Percentiles rank a stretch among this genome's conserved stretches.
These are phyloP conservation scores for Ostrea edulis DNA, from an alignment of 1,140 invertebrate genomes.

Conservation along the genomic window DNA sequence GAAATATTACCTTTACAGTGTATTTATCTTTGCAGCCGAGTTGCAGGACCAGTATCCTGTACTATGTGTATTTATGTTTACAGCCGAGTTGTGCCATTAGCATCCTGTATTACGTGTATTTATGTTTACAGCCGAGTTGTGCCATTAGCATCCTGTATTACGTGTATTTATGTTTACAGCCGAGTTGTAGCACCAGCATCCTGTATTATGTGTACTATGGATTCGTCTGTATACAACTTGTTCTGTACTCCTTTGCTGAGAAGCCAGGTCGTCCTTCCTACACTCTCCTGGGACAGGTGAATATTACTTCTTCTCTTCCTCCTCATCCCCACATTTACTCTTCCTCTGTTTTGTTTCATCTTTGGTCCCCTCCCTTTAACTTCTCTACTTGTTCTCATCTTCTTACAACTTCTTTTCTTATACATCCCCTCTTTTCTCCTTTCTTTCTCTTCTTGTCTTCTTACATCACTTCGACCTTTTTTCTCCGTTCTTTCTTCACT, in stretches of 20 bases:
- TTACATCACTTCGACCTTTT: too few relatives aligned
- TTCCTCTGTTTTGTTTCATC: neutral
- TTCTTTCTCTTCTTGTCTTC: neutral
- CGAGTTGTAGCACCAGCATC: neutral
- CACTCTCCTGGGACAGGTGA: neutral
- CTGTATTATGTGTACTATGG: constrained; percentile 40
- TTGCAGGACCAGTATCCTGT: neutral
- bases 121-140: too few relatives aligned
- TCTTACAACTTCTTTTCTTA: neutral
- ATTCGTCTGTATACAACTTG: constrained; percentile 2
- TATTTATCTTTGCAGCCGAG: neutral
- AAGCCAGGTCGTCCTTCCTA: neutral
- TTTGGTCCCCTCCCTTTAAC: too few relatives aligned
- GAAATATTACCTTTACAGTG: neutral
- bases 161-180: constrained; percentile 30
- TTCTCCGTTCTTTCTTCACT: neutral
- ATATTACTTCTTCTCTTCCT: neutral
- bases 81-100: too few relatives aligned
- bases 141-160: too few relatives aligned
- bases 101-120: too few relatives aligned
- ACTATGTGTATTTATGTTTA: too few relatives aligned
- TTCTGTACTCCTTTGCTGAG: constrained; percentile 42
- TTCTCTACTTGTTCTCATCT: too few relatives aligned
- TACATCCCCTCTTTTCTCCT: too few relatives aligned
- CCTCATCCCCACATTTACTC: neutral